Evolutionary conservation across 1,140 invertebrate species (phyloP).

Genomic region (Amyelois transitella): DNA sequence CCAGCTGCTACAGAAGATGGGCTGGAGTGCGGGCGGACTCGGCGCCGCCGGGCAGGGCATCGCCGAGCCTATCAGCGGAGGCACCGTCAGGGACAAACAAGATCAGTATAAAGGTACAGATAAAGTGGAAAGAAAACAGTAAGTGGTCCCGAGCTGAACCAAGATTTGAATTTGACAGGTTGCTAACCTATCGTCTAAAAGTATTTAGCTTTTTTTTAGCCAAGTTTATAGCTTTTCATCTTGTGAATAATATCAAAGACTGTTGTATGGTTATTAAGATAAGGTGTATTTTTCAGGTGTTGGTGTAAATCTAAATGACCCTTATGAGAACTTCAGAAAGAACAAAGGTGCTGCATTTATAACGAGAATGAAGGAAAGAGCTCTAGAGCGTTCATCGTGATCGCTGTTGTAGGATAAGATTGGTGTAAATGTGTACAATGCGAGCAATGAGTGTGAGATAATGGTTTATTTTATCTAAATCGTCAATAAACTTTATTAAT

Average conservation of each 20-base stretch:
- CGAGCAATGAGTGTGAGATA: constrained; percentile 55
- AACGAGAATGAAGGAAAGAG: constrained; percentile 94
- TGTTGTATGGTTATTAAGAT: constrained; percentile 1
- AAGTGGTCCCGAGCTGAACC: no score
- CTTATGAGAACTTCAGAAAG: constrained; percentile 97
- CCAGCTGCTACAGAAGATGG: constrained; percentile 96
- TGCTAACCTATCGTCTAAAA: no score
- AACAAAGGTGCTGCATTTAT: constrained; percentile 97
- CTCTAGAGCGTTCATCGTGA: constrained; percentile 83
- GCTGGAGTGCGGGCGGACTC: constrained; percentile 91
- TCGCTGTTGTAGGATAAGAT: constrained; percentile 25
- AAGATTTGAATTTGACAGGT: no score
- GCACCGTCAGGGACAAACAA: constrained; percentile 90
- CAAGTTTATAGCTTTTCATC: no score
- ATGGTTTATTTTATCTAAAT: constrained; percentile 71
- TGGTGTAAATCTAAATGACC: constrained; percentile 92
- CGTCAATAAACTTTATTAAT: constrained; percentile 64
- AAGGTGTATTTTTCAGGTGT: constrained; percentile 75
- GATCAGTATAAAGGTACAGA: constrained; percentile 92
- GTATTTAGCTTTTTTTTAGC: no score
- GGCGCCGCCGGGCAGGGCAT: constrained; percentile 96
- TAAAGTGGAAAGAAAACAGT: no score
- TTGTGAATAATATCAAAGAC: no score
- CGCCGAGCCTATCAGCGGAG: constrained; percentile 93
- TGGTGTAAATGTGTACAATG: constrained; percentile 63